These are phyloP conservation scores for Hirtodrosophila confusa DNA, from an alignment of 2,888 invertebrate genomes.

Conservation along the genomic window DNA sequence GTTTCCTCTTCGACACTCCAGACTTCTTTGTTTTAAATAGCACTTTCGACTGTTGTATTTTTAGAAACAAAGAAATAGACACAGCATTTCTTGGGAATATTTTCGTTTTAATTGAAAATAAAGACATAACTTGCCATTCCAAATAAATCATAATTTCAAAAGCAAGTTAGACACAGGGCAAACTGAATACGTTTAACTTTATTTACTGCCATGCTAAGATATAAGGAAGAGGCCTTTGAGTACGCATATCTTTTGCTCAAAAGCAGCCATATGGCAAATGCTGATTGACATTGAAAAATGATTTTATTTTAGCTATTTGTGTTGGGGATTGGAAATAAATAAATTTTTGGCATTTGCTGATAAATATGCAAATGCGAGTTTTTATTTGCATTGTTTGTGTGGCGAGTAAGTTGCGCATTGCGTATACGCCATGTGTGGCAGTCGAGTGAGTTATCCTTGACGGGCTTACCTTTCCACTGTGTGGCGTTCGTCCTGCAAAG, in stretches of 20 bases:
- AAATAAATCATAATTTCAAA: too few species aligned
- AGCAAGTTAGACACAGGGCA: too few species aligned
- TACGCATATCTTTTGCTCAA: background rate
- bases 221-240: too few species aligned
- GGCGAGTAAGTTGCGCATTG: constrained; percentile 12
- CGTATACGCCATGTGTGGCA: constrained; percentile 31
- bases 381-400: constrained; percentile 28
- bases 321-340: constrained; percentile 26
- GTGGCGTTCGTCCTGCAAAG: constrained; percentile 45
- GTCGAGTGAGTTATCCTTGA: constrained; percentile 12
- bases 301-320: constrained; percentile 15
- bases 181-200: too few species aligned
- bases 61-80: too few species aligned
- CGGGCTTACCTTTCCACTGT: constrained; percentile 40
- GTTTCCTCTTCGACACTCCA: too few species aligned
- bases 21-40: too few species aligned
- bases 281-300: constrained; percentile 69
- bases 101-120: too few species aligned
- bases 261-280: constrained; percentile 21
- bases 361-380: constrained; percentile 45
- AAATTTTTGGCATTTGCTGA: constrained; percentile 29
- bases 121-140: too few species aligned
- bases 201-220: too few species aligned
- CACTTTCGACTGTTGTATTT: too few species aligned
- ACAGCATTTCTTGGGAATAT: too few species aligned